Base-by-base conservation (phyloP, 37 sponge, comb jelly and placozoan species). In the Hexactinellida sp. region DNA sequence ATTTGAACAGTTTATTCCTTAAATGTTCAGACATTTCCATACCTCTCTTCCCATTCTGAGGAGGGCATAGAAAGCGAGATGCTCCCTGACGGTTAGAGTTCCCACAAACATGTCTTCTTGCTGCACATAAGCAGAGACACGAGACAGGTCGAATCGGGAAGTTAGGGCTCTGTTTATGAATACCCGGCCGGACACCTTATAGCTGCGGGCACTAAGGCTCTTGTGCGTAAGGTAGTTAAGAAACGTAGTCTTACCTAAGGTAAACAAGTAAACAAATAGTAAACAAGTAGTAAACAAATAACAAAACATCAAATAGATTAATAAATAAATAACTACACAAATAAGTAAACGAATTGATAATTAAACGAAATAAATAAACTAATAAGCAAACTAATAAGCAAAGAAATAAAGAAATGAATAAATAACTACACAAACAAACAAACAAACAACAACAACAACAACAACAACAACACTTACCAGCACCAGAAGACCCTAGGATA, bases 71-170 rank as follows among this genome's bases (percentile, higher is more conserved):
- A 90, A 90, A 28, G 16, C 37, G 85, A 90, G 37, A 63, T 89
- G 88, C 55, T 90, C 90, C 0, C 34, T 5, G 32, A 90, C 90
- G 16, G 87, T 90, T 28, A 90, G 83, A 28, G 90, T 90, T 1
- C 88, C 90, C 0, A 90, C 35, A 38, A 89, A 89, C 1, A 89
- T 55, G 38, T 90, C 90, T 89, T 90, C 88, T 37, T 90, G 90
- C 41, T 90, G 88, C 5, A 90, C 90, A 54, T 90, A 90, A 9
- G 90, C 90, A n/a, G 90, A 88, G 10, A 87, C 9, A 21, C 34
- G 76, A 25, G 76, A 7, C 5, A 63, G 34, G 25, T 63, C 76
- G 13, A 63, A 63, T 23, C 76, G 25, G 16, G 24, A 25, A 21
- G 21, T 25, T 5, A 23, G 7, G 19, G 7, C 36, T 23, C 84